Evolutionary conservation across 2,797 vertebrate genomes (phyloP), one percentile per base, ranked within the genome.

Genomic region (Smutsia temminckii): DNA sequence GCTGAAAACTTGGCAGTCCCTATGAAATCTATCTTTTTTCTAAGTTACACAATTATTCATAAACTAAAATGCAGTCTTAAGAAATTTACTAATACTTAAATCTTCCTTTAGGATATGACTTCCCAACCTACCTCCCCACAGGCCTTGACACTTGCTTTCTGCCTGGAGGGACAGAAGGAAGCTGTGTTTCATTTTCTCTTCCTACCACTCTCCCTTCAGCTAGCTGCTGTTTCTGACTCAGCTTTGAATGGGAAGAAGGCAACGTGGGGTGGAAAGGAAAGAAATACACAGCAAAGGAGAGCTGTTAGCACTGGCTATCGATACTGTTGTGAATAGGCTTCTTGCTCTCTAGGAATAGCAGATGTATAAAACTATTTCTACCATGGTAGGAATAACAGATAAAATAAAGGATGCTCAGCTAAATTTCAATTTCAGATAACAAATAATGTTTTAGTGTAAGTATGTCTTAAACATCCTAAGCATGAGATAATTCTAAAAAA

Each of bases 381-480:
- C 80, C 14, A 37, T 13, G 40, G n/a, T 72, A 34, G 21, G 9
- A n/a, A 63, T 37, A 12, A 8, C 42, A 84, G 29, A 68, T 74
- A 59, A 66, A 46, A 61, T 61, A 71, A 1, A 86, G 13, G 2
- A 55, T 74, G 14, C 32, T 75, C 29, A 88, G n/a, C 64, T 68
- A 72, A 61, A 46, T 55, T n/a, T 91, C 8, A 91, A 61, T 74
- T 75, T 95, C 77, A 93, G 34, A 83, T 66, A 87, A 57, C 34
- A 86, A 64, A 49, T 72, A 49, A 10, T 40, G 75, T 46, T 86
- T 93, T 66, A 42, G 23, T 53, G 4, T 32, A 46, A 20, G 32
- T 72, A 53, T 81, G 10, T 71, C 32, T 21, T 5, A 84, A 91
- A 49, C 3, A 74, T 72, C 8, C 8, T 46, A 11, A 46, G 46